Evolutionary conservation across 2,797 vertebrate species (phyloP).

Genomic region (Poeciliopsis turneri): DNA sequence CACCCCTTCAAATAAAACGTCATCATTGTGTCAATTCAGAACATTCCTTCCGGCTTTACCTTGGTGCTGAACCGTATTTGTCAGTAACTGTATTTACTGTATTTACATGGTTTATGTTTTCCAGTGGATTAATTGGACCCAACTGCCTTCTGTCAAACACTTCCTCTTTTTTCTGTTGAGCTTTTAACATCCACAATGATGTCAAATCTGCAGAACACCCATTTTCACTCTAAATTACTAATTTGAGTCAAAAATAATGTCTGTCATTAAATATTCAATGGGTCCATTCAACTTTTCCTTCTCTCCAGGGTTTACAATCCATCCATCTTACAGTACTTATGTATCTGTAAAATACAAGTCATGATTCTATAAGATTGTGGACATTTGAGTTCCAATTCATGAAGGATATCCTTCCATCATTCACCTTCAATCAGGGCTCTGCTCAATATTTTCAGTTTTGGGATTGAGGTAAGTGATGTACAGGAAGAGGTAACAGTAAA

Average conservation of each 20-base stretch:
- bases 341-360: constrained; percentile 46
- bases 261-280: background rate
- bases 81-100: background rate
- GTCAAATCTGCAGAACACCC: background rate
- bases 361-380: constrained; percentile 38
- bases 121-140: background rate
- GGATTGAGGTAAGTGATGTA: background rate
- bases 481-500: constrained; percentile 32
- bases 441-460: background rate
- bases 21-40: background rate
- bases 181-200: background rate
- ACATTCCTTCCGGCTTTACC: background rate
- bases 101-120: background rate
- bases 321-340: constrained; percentile 24
- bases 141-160: background rate
- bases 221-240: background rate
- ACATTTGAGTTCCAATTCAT: constrained; percentile 19
- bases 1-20: too few species aligned
- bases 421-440: background rate
- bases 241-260: background rate
- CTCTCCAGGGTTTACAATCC: constrained; percentile 41
- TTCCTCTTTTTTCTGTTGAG: background rate
- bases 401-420: background rate
- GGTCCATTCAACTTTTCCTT: background rate
- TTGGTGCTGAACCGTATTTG: background rate